A percentile compares a stretch with the other conserved stretches of the same genome.
Conservation (phyloP, 2,888 invertebrate genomes). For the Saturnia pavonia region DNA sequence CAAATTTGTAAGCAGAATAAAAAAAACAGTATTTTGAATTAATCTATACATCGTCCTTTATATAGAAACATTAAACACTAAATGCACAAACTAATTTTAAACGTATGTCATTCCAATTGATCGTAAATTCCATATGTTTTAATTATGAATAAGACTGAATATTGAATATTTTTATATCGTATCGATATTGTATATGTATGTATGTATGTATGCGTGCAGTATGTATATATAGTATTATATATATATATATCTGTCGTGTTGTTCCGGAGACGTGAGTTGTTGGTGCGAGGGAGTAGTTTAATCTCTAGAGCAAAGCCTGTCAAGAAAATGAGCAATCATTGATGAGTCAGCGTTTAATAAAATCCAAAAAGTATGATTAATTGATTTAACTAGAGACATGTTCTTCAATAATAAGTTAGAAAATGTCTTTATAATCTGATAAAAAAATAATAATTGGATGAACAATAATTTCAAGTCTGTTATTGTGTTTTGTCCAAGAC, state of each 20-base stretch:
- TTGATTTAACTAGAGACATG: too few relatives aligned
- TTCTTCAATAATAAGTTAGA: too few relatives aligned
- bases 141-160: conserved; percentile 35
- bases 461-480: too few relatives aligned
- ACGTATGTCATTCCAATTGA: conserved; percentile 27
- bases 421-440: too few relatives aligned
- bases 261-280: background rate
- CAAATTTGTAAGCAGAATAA: too few relatives aligned
- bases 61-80: background rate
- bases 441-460: too few relatives aligned
- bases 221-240: background rate
- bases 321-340: too few relatives aligned
- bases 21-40: too few relatives aligned
- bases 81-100: conserved; percentile 12
- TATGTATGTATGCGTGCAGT: conserved; percentile 8
- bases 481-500: too few relatives aligned
- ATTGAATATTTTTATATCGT: conserved; percentile 6
- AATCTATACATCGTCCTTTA: background rate
- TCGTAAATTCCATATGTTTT: conserved; percentile 31
- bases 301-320: too few relatives aligned
- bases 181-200: conserved; percentile 17
- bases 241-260: background rate
- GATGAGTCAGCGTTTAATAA: too few relatives aligned
- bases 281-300: background rate
- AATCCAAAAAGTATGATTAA: too few relatives aligned